Evolutionary conservation across 2,797 vertebrate genomes (phyloP).

Genomic region (Neosalanx taihuensis): DNA sequence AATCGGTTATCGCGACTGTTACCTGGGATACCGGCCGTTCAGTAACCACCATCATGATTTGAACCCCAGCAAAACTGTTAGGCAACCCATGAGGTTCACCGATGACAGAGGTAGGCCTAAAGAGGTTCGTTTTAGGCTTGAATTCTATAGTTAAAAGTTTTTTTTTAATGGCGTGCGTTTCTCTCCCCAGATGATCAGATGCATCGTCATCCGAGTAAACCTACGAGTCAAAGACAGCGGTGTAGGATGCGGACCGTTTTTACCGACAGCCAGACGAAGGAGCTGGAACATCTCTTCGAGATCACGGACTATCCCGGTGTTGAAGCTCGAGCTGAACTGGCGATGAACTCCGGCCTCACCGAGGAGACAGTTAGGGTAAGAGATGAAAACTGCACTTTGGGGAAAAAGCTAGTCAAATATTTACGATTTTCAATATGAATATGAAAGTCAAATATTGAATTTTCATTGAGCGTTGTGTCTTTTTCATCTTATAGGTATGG

Average conservation of each 20-base stretch:
- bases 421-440: not conserved
- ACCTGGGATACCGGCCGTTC: slow-evolving; percentile 35
- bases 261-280: slow-evolving; percentile 61
- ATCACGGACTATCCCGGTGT: slow-evolving; percentile 59
- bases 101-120: slow-evolving; percentile 40
- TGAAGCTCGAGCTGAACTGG: slow-evolving; percentile 59
- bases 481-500: slow-evolving; percentile 63
- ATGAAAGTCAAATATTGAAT: not conserved
- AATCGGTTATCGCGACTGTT: slow-evolving; percentile 19
- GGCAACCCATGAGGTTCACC: slow-evolving; percentile 23
- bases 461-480: not conserved
- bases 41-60: slow-evolving; percentile 27
- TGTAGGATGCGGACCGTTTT: slow-evolving; percentile 69
- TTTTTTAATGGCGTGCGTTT: not conserved
- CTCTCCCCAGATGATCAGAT: slow-evolving; percentile 18
- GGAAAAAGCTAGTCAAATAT: not conserved
- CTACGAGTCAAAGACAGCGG: slow-evolving; percentile 39
- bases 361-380: slow-evolving; percentile 74
- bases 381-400: not conserved
- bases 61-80: not conserved
- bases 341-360: slow-evolving; percentile 57
- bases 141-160: not conserved
- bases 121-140: not conserved
- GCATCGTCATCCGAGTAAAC: slow-evolving; percentile 27
- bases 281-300: slow-evolving; percentile 67